Base-by-base conservation (phyloP, 2,888 invertebrate genomes). In the Dicycla oo region DNA sequence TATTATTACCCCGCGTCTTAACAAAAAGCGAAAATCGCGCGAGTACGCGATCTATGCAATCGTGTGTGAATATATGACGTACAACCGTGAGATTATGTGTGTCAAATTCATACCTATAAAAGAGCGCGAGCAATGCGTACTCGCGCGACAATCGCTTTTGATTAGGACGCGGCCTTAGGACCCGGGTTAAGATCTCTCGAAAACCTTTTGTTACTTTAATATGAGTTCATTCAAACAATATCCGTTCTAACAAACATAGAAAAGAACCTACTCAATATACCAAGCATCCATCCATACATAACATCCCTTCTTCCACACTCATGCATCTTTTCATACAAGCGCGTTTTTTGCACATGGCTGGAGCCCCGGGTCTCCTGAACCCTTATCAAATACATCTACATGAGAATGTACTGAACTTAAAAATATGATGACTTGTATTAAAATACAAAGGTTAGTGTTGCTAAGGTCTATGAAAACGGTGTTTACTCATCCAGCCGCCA, bases 341-440 rank as follows among this genome's bases (percentile, higher is more conserved):
- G 65, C 18, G 40, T 62, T 49, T 66, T 63, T 71, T 15, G 18
- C 53, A 57, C 73, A 40, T 73, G 79, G 72, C 64, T 67, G 73
- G 64, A 57, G n/a, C 11, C 8, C 23, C 49, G 53, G 54, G 49
- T 23, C 62, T 68, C 53, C 18, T 62, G 47, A 49, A 82, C 74
- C 82, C 74, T 79, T 82, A 61, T 73, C 79, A 78, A 54, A 30
- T 43, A 51, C 11, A 64, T 63, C 43, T 54, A 64, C 26, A 63
- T 15, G 8, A 38, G 20, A 56, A 81, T 26, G 56, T 51, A 47
- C 43, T 64, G 61, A 13, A 45, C 80, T 51, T 66, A 77, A 74
- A 57, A 58, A 62, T 57, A 45, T 62, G 45, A 23, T 51, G 49
- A 23, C 54, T 34, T 56, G 7, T 54, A 51, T 58, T 38, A 15